Percentiles rank a stretch among this genome's conserved stretches.
These are phyloP conservation scores for Bovichtus variegatus DNA, from an alignment of 2,797 vertebrate species.

Conservation along the genomic window DNA sequence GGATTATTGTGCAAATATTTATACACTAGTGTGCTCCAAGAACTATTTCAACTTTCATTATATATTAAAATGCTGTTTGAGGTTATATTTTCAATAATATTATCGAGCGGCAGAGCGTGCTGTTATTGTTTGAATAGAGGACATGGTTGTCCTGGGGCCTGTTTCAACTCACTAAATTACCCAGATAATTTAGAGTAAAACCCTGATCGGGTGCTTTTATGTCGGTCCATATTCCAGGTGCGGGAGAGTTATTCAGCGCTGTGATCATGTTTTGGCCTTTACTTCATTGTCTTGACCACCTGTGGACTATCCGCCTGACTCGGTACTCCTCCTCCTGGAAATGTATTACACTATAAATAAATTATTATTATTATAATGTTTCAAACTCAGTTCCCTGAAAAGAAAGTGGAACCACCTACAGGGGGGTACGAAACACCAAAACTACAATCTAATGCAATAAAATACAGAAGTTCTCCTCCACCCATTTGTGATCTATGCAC, in stretches of 20 bases:
- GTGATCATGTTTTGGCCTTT: not conserved
- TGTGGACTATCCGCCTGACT: not conserved
- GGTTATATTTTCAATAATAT: slow-evolving; percentile 21
- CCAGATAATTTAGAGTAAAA: not conserved
- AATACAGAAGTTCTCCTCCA: not conserved
- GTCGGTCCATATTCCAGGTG: not conserved
- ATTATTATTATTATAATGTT: not conserved
- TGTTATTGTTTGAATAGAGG: slow-evolving; percentile 6
- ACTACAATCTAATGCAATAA: not conserved
- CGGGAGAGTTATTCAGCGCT: not conserved
- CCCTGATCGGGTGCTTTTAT: not conserved
- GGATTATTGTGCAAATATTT: slow-evolving; percentile 34
- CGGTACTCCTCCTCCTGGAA: not conserved
- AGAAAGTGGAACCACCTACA: not conserved
- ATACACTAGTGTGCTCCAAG: not conserved
- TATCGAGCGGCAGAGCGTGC: not conserved
- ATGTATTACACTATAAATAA: not conserved
- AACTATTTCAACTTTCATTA: slow-evolving; percentile 26
- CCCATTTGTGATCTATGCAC: not conserved
- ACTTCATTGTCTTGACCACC: not conserved
- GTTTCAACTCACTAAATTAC: slow-evolving; percentile 1
- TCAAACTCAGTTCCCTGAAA: not conserved
- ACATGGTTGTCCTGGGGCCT: not conserved
- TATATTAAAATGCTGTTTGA: slow-evolving; percentile 24
- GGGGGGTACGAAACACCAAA: not conserved